Evolutionary conservation across 2,113 vertebrate species (phyloP).

Genomic region (Paraplagusia blochii): DNA sequence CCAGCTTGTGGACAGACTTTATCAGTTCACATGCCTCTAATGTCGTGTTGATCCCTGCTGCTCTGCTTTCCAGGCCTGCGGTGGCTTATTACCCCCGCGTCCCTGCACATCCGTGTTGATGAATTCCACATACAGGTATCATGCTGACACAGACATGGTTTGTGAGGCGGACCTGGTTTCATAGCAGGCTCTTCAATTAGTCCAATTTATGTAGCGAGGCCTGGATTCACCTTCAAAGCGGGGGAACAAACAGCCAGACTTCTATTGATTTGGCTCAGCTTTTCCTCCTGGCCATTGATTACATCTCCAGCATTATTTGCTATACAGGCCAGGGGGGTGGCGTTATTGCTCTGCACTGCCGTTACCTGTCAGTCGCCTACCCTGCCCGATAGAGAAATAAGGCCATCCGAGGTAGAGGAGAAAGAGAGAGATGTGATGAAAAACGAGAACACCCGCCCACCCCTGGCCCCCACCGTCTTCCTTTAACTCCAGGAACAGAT

Average conservation of each 20-base stretch:
- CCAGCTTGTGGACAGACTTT: slow-evolving; percentile 23
- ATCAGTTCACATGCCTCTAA: slow-evolving; percentile 35
- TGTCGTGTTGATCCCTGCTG: slow-evolving; percentile 38
- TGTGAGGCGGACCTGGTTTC: slow-evolving; percentile 60
- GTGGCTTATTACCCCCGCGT: slow-evolving; percentile 46
- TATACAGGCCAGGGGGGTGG: slow-evolving; percentile 46
- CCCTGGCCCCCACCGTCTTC: background rate
- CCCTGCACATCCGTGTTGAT: slow-evolving; percentile 46
- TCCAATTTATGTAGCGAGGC: slow-evolving; percentile 70
- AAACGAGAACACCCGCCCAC: slow-evolving; percentile 37
- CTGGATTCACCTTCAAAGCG: slow-evolving; percentile 68
- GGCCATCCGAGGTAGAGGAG: slow-evolving; percentile 44
- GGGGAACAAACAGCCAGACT: slow-evolving; percentile 60
- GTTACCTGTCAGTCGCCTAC: slow-evolving; percentile 57
- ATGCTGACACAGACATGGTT: slow-evolving; percentile 59
- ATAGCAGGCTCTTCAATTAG: slow-evolving; percentile 70
- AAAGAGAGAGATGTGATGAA: slow-evolving; percentile 50
- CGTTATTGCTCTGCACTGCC: slow-evolving; percentile 63
- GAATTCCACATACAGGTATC: slow-evolving; percentile 58
- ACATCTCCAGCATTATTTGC: slow-evolving; percentile 72
- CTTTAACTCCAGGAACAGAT: slow-evolving; percentile 33
- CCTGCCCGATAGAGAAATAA: slow-evolving; percentile 41
- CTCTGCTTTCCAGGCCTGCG: slow-evolving; percentile 38
- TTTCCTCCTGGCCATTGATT: slow-evolving; percentile 72
- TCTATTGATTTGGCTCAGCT: slow-evolving; percentile 71